Evolutionary conservation across 2,113 vertebrate species (phyloP).

Genomic region (Salvator merianae): DNA sequence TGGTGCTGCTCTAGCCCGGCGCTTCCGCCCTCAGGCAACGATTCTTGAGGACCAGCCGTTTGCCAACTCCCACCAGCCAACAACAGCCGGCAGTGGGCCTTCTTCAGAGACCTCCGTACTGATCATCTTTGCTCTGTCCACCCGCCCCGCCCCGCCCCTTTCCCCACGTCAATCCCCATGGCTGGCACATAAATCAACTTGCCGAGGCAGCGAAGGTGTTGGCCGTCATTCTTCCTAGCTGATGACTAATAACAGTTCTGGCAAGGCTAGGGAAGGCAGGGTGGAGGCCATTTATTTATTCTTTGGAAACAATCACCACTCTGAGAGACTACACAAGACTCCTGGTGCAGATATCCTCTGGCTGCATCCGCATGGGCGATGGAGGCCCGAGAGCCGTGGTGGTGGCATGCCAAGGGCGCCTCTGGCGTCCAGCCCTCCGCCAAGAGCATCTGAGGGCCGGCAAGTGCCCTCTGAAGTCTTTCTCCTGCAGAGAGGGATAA

Average conservation of each 20-base stretch:
- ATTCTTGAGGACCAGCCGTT: background rate
- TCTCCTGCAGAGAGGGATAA: no score
- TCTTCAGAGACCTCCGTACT: conserved; percentile 39
- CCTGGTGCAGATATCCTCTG: no score
- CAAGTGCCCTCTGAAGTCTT: no score
- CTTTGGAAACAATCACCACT: no score
- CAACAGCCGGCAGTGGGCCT: conserved; percentile 36
- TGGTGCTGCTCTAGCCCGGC: background rate
- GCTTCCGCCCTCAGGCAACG: background rate
- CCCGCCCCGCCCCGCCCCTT: background rate
- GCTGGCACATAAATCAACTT: conserved; percentile 44
- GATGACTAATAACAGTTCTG: background rate
- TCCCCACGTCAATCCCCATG: background rate
- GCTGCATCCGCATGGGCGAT: no score
- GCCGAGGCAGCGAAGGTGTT: background rate
- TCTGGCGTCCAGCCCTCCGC: no score
- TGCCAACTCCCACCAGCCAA: conserved; percentile 12
- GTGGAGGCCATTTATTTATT: no score
- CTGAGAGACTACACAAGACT: no score
- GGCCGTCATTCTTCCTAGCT: background rate
- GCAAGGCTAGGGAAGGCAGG: background rate
- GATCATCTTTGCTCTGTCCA: background rate
- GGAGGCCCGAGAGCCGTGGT: no score
- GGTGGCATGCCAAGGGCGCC: no score
- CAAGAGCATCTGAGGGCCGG: no score